These are phyloP conservation scores for Pardosa pseudoannulata DNA, from an alignment of 2,888 invertebrate species.

Conservation along the genomic window DNA sequence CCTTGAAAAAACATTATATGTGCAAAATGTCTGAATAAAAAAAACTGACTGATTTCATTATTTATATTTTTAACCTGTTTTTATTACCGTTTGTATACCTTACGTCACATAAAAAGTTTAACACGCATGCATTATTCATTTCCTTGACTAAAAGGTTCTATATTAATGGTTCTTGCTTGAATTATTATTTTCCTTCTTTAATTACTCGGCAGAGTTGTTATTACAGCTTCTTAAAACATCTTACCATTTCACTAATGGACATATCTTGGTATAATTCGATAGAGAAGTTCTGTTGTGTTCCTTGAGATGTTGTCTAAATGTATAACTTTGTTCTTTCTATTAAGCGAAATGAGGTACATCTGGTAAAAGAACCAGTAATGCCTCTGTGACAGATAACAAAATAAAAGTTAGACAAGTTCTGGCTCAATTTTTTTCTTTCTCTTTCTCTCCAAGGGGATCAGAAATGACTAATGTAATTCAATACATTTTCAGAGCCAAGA, in stretches of 20 bases:
- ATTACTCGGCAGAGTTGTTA: background rate
- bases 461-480: conserved; percentile 1
- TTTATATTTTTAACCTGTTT: no score
- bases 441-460: background rate
- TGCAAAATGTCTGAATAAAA: no score
- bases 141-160: no score
- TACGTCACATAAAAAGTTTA: no score
- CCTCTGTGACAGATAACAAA: background rate
- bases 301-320: background rate
- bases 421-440: background rate
- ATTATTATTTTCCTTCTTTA: background rate
- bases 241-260: background rate
- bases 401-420: background rate
- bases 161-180: no score
- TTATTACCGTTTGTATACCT: no score
- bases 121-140: no score
- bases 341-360: background rate
- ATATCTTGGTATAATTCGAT: background rate
- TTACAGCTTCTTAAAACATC: background rate
- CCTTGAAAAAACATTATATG: no score
- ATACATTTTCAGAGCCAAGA: background rate
- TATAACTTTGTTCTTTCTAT: background rate
- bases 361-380: background rate
- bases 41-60: no score
- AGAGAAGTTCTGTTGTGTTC: background rate